phyloP scores from a whole-genome alignment of 2,888 invertebrate species.

The Gastrophysa polygoni region DNA sequence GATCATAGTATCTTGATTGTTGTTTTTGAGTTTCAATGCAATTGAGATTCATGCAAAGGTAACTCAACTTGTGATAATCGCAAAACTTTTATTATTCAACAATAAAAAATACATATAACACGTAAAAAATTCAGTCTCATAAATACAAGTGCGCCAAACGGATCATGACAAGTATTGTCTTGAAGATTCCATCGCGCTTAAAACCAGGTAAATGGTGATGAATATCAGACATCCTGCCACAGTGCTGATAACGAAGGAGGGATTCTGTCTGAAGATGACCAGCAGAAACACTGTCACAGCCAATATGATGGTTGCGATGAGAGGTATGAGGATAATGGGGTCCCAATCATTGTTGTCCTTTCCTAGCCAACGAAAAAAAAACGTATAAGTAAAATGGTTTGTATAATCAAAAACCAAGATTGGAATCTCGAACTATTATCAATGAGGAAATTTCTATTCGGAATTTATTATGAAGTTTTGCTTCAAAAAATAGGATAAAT shows the following conservation, averaged over 20 bases:
- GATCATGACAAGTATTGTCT: constrained; percentile 20
- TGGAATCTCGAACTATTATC: too few relatives aligned
- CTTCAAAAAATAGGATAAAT: too few relatives aligned
- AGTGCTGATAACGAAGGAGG: constrained; percentile 57
- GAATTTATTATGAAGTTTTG: too few relatives aligned
- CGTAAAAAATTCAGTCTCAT: background rate
- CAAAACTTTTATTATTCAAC: background rate
- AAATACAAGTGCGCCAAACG: background rate
- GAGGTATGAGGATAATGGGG: constrained; percentile 48
- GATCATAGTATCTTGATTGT: too few relatives aligned
- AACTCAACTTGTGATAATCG: too few relatives aligned
- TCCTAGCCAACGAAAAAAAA: constrained; percentile 30
- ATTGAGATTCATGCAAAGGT: too few relatives aligned
- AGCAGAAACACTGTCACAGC: constrained; percentile 53
- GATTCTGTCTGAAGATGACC: constrained; percentile 59
- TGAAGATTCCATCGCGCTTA: constrained; percentile 42
- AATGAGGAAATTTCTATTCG: too few relatives aligned
- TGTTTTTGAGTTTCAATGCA: too few relatives aligned
- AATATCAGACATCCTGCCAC: constrained; percentile 58
- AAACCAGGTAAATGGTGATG: constrained; percentile 55
- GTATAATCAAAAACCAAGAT: too few relatives aligned
- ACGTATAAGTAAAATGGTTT: background rate
- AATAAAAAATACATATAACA: background rate
- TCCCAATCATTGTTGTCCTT: constrained; percentile 43
- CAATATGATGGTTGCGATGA: constrained; percentile 49